Percentiles rank a stretch among this genome's conserved stretches.
Evolutionary conservation across 2,888 invertebrate species (phyloP).

Genomic region (Macrosoma leucophasiata): DNA sequence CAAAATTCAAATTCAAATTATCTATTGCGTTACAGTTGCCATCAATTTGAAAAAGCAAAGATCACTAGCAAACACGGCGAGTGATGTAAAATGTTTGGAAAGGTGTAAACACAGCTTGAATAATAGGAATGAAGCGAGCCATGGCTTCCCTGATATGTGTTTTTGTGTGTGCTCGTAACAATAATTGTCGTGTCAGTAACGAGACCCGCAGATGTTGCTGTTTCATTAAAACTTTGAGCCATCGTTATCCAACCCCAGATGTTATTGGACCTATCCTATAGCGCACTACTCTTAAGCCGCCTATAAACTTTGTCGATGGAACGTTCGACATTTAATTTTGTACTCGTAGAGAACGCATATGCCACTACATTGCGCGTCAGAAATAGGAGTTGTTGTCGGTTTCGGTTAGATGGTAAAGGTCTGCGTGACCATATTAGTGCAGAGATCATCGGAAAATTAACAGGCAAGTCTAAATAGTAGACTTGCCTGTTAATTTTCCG

Average conservation of each 20-base stretch:
- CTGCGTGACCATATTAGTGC: no score
- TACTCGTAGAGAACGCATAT: no score
- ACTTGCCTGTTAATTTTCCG: no score
- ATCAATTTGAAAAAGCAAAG: background rate
- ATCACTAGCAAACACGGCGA: background rate
- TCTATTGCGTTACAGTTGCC: no score
- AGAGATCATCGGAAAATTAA: no score
- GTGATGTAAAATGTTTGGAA: background rate
- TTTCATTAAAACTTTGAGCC: conserved; percentile 70
- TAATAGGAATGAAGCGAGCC: conserved; percentile 6
- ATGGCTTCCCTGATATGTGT: conserved; percentile 9
- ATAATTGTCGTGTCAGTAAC: conserved; percentile 57
- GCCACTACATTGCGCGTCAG: no score
- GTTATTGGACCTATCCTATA: conserved; percentile 55
- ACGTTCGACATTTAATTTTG: no score
- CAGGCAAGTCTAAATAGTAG: no score
- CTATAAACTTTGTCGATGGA: conserved; percentile 56
- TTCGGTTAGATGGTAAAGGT: no score
- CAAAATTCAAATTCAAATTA: no score
- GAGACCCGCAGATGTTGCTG: conserved; percentile 58
- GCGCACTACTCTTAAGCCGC: conserved; percentile 39
- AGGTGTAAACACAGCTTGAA: conserved; percentile 4
- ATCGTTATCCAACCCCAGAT: conserved; percentile 55
- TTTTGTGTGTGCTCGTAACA: conserved; percentile 34
- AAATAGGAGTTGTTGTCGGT: no score